These are phyloP conservation scores for Adelges cooleyi DNA, from an alignment of 1,140 invertebrate genomes.

Conservation along the genomic window DNA sequence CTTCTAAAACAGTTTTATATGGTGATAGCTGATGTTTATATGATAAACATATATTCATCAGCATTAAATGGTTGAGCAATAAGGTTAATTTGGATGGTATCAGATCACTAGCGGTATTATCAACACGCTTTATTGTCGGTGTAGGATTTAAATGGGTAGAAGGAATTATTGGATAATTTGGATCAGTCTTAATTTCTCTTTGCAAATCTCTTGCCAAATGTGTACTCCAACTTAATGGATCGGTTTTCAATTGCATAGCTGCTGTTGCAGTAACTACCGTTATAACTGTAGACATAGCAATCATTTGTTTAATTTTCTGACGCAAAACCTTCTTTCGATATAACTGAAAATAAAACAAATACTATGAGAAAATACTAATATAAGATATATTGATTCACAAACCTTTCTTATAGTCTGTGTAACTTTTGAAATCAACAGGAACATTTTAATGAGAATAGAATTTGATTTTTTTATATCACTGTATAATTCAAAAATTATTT, in stretches of 20 bases:
- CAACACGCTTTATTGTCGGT: background rate
- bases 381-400: background rate
- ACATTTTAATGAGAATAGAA: conserved; percentile 3
- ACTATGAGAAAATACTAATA: background rate
- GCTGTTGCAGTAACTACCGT: background rate
- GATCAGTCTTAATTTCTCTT: background rate
- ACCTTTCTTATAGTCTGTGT: conserved; percentile 10
- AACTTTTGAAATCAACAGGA: conserved; percentile 4
- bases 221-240: background rate
- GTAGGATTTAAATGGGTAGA: background rate
- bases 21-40: background rate
- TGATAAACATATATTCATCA: background rate
- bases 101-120: background rate
- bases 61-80: background rate
- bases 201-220: conserved; percentile 3
- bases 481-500: conserved; percentile 42
- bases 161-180: conserved; percentile 15
- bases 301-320: conserved; percentile 13
- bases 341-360: background rate
- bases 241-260: background rate
- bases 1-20: background rate
- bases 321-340: background rate
- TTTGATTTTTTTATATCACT: background rate
- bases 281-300: conserved; percentile 13
- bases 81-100: background rate